A percentile compares a stretch with the other conserved stretches of the same genome.
phyloP scores from a whole-genome alignment of 2,888 invertebrate genomes.

The Neoaliturus tenellus region DNA sequence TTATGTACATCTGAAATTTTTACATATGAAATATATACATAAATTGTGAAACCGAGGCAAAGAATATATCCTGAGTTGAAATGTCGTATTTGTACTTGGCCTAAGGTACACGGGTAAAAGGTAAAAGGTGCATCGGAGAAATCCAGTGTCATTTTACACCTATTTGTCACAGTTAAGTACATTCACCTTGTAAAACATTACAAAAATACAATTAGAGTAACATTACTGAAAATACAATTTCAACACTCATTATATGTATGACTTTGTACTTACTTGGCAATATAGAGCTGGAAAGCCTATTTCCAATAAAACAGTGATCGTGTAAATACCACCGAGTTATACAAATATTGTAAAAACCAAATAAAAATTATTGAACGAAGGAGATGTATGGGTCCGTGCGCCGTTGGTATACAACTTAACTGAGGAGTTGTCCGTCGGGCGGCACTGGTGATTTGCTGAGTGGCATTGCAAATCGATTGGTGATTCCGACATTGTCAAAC shows the following conservation, averaged over 20 bases:
- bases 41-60: background rate
- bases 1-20: no score
- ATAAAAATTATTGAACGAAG: no score
- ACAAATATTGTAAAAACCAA: no score
- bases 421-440: no score
- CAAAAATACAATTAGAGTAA: constrained; percentile 30
- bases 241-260: background rate
- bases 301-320: no score
- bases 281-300: background rate
- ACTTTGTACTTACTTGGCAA: constrained; percentile 4
- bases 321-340: no score
- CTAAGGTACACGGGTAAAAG: background rate
- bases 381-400: no score
- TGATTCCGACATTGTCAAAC: no score
- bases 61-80: background rate
- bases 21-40: background rate
- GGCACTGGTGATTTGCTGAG: no score
- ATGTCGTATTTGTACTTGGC: constrained; percentile 4
- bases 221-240: constrained; percentile 25
- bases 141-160: background rate
- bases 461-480: no score
- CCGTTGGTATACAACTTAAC: no score
- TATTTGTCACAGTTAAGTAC: background rate
- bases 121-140: background rate
- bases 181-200: constrained; percentile 25